Evolutionary conservation across 64 coral and sea anemone genomes (phyloP).

Genomic region (Porites lutea): DNA sequence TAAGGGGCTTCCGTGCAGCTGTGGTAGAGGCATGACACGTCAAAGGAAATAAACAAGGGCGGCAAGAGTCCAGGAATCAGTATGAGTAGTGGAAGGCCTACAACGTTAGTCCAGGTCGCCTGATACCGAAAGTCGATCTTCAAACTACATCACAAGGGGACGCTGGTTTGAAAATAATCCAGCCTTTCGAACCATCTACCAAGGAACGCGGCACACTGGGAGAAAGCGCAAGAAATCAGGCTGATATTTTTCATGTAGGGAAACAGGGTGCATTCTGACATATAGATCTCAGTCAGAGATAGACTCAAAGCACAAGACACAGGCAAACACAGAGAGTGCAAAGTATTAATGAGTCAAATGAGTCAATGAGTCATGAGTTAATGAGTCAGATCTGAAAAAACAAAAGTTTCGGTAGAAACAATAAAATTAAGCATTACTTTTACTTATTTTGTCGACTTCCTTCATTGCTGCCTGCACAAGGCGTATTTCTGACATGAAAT

Average conservation of each 20-base stretch:
- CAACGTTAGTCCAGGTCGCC: constrained; percentile 28
- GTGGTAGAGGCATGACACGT: too few relatives aligned
- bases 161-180: constrained; percentile 42
- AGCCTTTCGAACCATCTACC: constrained; percentile 49
- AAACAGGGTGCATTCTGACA: constrained; percentile 57
- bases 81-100: not conserved
- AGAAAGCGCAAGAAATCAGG: not conserved
- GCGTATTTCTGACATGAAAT: too few relatives aligned
- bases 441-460: too few relatives aligned
- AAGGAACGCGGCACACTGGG: constrained; percentile 43
- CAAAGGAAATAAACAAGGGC: not conserved
- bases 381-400: too few relatives aligned
- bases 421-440: too few relatives aligned
- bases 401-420: too few relatives aligned
- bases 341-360: too few relatives aligned
- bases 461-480: too few relatives aligned
- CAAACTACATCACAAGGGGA: not conserved
- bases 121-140: not conserved
- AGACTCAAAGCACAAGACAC: too few relatives aligned
- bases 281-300: constrained; percentile 37
- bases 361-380: too few relatives aligned
- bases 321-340: too few relatives aligned
- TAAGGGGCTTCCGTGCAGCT: too few relatives aligned
- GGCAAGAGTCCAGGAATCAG: constrained; percentile 42
- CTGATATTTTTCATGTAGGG: constrained; percentile 43